These are phyloP conservation scores for Ditula angustiorana DNA, from an alignment of 2,888 invertebrate species.

Conservation along the genomic window DNA sequence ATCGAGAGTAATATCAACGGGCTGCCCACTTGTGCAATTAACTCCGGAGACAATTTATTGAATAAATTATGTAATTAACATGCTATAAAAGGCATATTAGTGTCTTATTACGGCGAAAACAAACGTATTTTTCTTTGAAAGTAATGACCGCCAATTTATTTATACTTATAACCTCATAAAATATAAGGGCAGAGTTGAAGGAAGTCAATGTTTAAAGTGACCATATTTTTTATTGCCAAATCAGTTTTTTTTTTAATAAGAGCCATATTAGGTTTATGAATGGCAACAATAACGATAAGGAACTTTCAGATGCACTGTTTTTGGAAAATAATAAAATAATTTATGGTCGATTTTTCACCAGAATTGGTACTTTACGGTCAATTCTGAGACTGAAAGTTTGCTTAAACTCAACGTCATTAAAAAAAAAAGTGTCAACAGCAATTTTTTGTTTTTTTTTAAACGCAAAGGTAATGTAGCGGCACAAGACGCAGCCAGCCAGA, in stretches of 20 bases:
- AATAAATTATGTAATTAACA: slow-evolving; percentile 25
- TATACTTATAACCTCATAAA: slow-evolving; percentile 31
- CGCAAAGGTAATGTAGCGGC: slow-evolving; percentile 48
- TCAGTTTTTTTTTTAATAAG: background rate
- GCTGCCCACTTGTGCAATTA: slow-evolving; percentile 36
- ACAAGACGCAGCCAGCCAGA: slow-evolving; percentile 45
- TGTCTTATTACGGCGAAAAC: slow-evolving; percentile 3
- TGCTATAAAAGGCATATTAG: slow-evolving; percentile 27
- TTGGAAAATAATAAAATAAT: no score
- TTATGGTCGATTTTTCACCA: no score
- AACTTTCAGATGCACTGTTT: background rate
- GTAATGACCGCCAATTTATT: slow-evolving; percentile 33
- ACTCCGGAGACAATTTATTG: slow-evolving; percentile 10
- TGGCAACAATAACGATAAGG: no score
- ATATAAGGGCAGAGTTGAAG: slow-evolving; percentile 24
- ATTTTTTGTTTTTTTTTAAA: slow-evolving; percentile 39
- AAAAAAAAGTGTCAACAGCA: no score
- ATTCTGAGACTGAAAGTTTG: no score
- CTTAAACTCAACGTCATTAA: no score
- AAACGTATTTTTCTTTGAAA: slow-evolving; percentile 16
- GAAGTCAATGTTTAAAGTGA: slow-evolving; percentile 11
- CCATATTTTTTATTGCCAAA: background rate
- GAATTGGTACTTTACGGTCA: no score
- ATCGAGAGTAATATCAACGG: slow-evolving; percentile 13
- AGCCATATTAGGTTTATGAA: no score